Evolutionary conservation across 2,797 vertebrate genomes (phyloP).

Genomic region (Schizopygopsis pylzovi): DNA sequence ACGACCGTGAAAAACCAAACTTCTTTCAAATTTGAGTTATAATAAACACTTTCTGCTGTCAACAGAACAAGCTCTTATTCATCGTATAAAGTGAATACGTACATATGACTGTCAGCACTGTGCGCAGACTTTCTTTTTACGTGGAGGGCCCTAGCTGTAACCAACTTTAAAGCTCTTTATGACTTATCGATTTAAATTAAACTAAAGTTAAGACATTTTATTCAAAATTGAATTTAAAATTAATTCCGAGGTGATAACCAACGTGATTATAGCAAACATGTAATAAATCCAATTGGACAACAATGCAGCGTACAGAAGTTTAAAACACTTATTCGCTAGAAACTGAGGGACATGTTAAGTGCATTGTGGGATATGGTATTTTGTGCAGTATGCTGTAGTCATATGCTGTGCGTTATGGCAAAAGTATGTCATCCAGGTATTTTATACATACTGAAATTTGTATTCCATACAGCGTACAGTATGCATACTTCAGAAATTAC

Average conservation of each 20-base stretch:
- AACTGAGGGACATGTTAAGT: neutral
- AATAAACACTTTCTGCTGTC: no score
- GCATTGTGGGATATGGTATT: neutral
- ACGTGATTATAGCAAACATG: neutral
- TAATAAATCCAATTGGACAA: neutral
- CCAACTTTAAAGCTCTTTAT: neutral
- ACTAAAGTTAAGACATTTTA: neutral
- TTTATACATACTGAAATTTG: neutral
- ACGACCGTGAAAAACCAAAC: no score
- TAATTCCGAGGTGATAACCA: neutral
- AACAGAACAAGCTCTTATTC: no score
- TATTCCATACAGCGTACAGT: neutral
- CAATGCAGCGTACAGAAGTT: neutral
- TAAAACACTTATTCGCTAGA: neutral
- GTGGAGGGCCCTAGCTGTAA: neutral
- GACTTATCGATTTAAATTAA: neutral
- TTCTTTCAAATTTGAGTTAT: no score
- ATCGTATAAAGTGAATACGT: no score
- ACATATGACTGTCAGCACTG: neutral
- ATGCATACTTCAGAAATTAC: neutral
- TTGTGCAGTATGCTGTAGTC: neutral
- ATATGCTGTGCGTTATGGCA: neutral
- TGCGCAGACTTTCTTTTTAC: neutral
- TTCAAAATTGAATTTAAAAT: neutral
- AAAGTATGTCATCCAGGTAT: neutral